Conservation (phyloP, 1,140 invertebrate species). For the Frieseomelitta varia region DNA sequence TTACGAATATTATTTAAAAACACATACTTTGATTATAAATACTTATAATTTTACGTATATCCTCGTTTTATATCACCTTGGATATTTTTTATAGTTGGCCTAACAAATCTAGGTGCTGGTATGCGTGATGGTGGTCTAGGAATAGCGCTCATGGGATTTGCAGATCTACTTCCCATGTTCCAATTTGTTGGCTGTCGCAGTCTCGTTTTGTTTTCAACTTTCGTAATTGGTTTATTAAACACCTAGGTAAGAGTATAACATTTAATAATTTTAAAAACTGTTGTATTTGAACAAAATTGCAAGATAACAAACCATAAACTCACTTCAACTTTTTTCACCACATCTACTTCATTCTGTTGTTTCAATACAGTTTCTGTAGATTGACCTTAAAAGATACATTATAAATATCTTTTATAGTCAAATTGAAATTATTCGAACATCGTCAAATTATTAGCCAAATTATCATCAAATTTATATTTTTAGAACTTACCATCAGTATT, state of each 20-base stretch:
- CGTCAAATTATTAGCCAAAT: background rate
- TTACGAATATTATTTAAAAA: slow-evolving; percentile 10
- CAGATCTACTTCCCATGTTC: slow-evolving; percentile 62
- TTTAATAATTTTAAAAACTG: background rate
- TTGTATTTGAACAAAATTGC: slow-evolving; percentile 17
- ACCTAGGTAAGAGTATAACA: slow-evolving; percentile 45
- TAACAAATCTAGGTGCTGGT: slow-evolving; percentile 68
- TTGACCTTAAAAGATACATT: slow-evolving; percentile 41
- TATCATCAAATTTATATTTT: background rate
- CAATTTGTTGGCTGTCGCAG: slow-evolving; percentile 75
- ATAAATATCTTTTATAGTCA: background rate
- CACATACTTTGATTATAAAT: slow-evolving; percentile 7
- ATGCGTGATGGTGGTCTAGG: slow-evolving; percentile 79
- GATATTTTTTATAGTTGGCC: slow-evolving; percentile 59
- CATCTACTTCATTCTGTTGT: slow-evolving; percentile 31
- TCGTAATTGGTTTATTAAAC: slow-evolving; percentile 53
- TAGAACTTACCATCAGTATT: slow-evolving; percentile 59
- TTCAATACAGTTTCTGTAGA: slow-evolving; percentile 48
- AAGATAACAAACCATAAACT: slow-evolving; percentile 1
- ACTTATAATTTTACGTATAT: slow-evolving; percentile 48
- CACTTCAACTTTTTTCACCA: slow-evolving; percentile 56
- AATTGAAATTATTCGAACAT: background rate
- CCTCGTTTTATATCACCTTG: slow-evolving; percentile 62
- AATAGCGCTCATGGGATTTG: slow-evolving; percentile 74
- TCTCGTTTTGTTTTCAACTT: slow-evolving; percentile 67